Evolutionary conservation across 2,888 invertebrate species (phyloP).

Genomic region (Clepsis dumicolana): DNA sequence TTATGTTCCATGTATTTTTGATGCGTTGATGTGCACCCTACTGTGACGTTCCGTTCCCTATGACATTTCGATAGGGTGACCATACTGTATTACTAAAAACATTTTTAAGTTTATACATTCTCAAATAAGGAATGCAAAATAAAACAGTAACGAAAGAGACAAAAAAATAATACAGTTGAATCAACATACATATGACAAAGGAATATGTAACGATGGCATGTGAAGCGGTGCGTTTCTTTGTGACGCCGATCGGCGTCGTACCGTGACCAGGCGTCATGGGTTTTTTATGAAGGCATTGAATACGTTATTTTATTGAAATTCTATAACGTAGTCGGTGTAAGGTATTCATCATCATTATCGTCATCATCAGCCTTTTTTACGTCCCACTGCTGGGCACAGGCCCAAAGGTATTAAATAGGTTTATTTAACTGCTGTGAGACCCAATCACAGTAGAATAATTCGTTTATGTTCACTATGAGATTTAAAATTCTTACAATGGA

Average conservation of each 20-base stretch:
- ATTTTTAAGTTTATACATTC: background rate
- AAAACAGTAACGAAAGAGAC: slow-evolving; percentile 1
- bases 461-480: too few relatives aligned
- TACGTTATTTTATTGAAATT: slow-evolving; percentile 16
- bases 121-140: background rate
- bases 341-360: too few relatives aligned
- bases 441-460: too few relatives aligned
- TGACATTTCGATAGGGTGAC: slow-evolving; percentile 40
- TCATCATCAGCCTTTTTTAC: too few relatives aligned
- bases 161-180: slow-evolving; percentile 15
- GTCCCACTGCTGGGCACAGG: too few relatives aligned
- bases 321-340: slow-evolving; percentile 9
- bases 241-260: slow-evolving; percentile 13
- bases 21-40: slow-evolving; percentile 35
- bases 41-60: slow-evolving; percentile 34
- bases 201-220: background rate
- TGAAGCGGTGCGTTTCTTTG: slow-evolving; percentile 5
- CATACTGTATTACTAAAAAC: slow-evolving; percentile 3
- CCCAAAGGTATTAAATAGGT: too few relatives aligned
- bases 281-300: slow-evolving; percentile 30
- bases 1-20: slow-evolving; percentile 36
- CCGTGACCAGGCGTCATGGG: slow-evolving; percentile 45
- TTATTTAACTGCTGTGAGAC: too few relatives aligned
- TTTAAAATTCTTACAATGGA: too few relatives aligned
- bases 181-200: slow-evolving; percentile 29